A percentile compares a stretch with the other conserved stretches of the same genome.
These are phyloP conservation scores for Harpalus rubripes DNA, from an alignment of 2,888 invertebrate genomes.

Conservation along the genomic window DNA sequence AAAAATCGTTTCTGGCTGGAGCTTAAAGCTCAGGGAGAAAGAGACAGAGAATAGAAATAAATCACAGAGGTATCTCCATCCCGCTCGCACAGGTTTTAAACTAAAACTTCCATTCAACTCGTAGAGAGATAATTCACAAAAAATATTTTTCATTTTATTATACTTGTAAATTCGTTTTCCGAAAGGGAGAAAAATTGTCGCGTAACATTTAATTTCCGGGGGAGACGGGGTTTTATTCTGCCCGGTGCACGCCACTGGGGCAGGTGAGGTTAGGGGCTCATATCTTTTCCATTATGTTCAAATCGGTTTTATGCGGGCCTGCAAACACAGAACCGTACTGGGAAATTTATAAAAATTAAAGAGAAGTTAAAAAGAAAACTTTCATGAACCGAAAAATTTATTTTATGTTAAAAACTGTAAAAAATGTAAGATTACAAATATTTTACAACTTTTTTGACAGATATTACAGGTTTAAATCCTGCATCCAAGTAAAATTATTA, in stretches of 20 bases:
- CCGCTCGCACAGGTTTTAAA: constrained; percentile 40
- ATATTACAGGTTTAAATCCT: too few relatives aligned
- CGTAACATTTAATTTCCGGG: constrained; percentile 61
- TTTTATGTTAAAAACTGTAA: neutral
- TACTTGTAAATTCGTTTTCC: constrained; percentile 63
- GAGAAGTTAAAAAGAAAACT: neutral
- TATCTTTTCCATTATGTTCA: constrained; percentile 59
- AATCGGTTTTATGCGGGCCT: constrained; percentile 36
- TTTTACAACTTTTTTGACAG: too few relatives aligned
- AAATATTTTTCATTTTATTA: constrained; percentile 63
- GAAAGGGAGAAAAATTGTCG: constrained; percentile 61
- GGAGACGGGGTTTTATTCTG: neutral
- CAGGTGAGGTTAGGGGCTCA: constrained; percentile 24
- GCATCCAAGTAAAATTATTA: too few relatives aligned
- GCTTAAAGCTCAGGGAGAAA: constrained; percentile 22
- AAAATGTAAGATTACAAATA: neutral
- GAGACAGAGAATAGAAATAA: constrained; percentile 27
- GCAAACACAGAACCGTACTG: constrained; percentile 6
- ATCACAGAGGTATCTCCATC: constrained; percentile 9
- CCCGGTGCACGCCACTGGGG: constrained; percentile 22
- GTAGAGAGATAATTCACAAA: constrained; percentile 57
- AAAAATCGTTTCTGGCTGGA: constrained; percentile 41
- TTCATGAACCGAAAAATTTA: neutral
- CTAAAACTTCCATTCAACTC: constrained; percentile 54
- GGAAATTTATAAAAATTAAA: neutral